Base-by-base conservation (phyloP, 1,140 invertebrate species). In the Drosophila bifasciata region DNA sequence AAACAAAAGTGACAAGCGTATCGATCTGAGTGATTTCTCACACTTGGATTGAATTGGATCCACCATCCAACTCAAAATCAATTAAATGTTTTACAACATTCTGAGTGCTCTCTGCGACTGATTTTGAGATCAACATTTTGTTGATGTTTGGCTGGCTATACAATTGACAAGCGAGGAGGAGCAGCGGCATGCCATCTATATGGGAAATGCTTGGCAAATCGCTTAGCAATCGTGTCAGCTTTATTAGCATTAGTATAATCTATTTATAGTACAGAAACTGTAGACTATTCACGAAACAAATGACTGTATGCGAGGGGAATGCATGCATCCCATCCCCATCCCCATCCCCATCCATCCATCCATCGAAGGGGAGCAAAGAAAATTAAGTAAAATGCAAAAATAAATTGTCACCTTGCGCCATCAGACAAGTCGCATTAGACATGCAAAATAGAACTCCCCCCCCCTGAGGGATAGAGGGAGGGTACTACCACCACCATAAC, bases 331-430 rank as follows among this genome's bases (percentile, higher is more conserved):
- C n/a, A n/a, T n/a, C n/a, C n/a, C n/a, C n/a, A n/a, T n/a, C n/a
- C n/a, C n/a, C n/a, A n/a, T n/a, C n/a, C n/a, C n/a, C n/a, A n/a
- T n/a, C n/a, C 64, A 70, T 25, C 7, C 28, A 28, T 0, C 8
- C 28, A 9, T 3, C 28, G 28, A 8, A 28, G 28, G 3, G 28
- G 8, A 28, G 5, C 9, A 3, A 32, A 17, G 17, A 36, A 16
- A 36, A 43, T 53, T 36, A n/a, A 17, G 25, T 57, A 46, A 61
- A 39, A 53, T 72, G 55, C 49, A 46, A 72, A 63, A 57, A 52
- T 73, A 73, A 19, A 57, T 57, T 74, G 59, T 74, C 70, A 74
- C 70, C 70, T 74, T 64, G 56, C 15, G 53, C 53, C 13, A 39
- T 21, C 45, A 53, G 69, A 43, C 66, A 43, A 68, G 55, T 32